Conservation (phyloP, 2,113 vertebrate species). For the Chelonoidis abingdonii region DNA sequence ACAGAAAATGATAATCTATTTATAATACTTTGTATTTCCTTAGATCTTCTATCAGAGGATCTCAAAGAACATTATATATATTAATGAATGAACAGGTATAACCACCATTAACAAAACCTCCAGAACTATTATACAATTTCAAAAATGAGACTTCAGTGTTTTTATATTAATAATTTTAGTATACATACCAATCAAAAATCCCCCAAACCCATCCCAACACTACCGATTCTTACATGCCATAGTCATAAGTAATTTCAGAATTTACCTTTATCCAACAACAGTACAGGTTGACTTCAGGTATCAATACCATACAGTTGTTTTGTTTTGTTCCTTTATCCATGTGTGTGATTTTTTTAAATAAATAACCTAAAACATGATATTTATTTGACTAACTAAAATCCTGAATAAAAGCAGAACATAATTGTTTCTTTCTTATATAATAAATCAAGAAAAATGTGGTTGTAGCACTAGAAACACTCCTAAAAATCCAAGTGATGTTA, state of each 20-base stretch:
- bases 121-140: too few relatives aligned
- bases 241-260: neutral
- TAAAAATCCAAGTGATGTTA: neutral
- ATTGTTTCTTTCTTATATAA: rapidly evolving
- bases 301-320: neutral
- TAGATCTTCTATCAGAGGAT: neutral
- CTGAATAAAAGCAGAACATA: neutral
- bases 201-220: neutral
- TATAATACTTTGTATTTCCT: neutral
- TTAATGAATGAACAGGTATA: neutral
- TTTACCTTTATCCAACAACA: neutral
- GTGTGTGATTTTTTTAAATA: neutral
- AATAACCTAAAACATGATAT: neutral
- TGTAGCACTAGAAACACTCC: neutral
- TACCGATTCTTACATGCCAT: neutral
- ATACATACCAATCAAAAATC: neutral
- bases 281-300: neutral
- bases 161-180: neutral
- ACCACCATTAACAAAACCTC: neutral
- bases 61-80: neutral
- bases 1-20: neutral
- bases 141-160: neutral
- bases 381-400: neutral
- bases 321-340: neutral
- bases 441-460: neutral